Conservation (phyloP, 2,797 vertebrate genomes). For the Anomalospiza imberbis region DNA sequence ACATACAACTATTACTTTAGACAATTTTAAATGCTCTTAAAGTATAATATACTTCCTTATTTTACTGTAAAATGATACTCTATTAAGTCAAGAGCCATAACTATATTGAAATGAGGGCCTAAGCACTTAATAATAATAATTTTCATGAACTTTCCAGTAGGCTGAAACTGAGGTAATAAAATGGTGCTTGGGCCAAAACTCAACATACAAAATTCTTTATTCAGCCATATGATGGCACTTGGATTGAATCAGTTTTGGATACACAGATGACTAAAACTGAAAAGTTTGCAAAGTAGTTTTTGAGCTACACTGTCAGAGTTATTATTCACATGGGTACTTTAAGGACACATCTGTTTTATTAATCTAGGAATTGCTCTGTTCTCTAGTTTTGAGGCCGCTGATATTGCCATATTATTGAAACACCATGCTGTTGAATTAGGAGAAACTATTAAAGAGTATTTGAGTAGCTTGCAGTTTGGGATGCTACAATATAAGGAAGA, state of each 20-base stretch:
- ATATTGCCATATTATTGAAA: not conserved
- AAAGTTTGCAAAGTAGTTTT: not conserved
- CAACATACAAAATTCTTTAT: not conserved
- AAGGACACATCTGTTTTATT: not conserved
- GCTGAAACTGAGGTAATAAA: slow-evolving; percentile 1
- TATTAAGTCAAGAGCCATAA: not conserved
- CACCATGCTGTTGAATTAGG: not conserved
- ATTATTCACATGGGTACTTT: not conserved
- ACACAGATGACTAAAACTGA: not conserved
- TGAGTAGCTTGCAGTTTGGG: not conserved
- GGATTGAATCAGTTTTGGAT: not conserved
- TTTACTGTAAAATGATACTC: slow-evolving; percentile 35
- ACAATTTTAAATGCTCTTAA: slow-evolving; percentile 35
- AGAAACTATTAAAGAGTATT: not conserved
- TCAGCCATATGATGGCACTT: not conserved
- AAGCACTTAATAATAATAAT: not conserved
- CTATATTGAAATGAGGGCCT: not conserved
- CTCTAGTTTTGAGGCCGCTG: not conserved
- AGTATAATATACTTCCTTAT: not conserved
- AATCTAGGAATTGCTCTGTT: not conserved
- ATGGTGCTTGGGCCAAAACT: not conserved
- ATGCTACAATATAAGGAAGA: not conserved
- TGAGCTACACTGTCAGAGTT: not conserved
- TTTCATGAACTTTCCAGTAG: not conserved
- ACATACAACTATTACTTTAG: slow-evolving; percentile 44